Evolutionary conservation across 2,888 invertebrate species (phyloP).

Genomic region (Hydrotaea diabolus): DNA sequence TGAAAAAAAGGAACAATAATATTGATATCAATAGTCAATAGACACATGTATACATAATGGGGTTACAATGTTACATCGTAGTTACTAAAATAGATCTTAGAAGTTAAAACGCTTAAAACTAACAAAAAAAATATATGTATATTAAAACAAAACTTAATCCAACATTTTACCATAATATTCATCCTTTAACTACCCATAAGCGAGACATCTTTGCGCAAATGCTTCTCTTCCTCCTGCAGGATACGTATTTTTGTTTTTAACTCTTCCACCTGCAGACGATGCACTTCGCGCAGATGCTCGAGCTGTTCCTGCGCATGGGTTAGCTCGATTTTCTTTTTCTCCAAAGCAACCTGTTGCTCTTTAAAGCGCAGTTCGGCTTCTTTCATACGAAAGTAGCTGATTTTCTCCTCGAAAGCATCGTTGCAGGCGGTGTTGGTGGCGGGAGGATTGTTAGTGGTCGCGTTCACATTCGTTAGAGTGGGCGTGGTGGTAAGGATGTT

Average conservation of each 20-base stretch:
- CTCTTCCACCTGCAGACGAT: conserved; percentile 78
- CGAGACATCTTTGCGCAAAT: conserved; percentile 72
- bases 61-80: conserved; percentile 4
- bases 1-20: too few relatives aligned
- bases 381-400: conserved; percentile 78
- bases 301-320: conserved; percentile 78
- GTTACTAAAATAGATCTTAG: background rate
- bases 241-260: conserved; percentile 78
- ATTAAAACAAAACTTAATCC: conserved; percentile 8
- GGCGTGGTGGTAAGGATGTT: conserved; percentile 55
- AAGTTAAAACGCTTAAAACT: background rate
- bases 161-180: background rate
- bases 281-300: conserved; percentile 77
- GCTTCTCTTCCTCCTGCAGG: conserved; percentile 78
- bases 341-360: conserved; percentile 77
- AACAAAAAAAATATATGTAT: background rate
- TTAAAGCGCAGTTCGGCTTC: conserved; percentile 79
- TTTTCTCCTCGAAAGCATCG: conserved; percentile 75
- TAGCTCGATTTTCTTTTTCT: conserved; percentile 78
- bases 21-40: too few relatives aligned
- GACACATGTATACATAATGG: background rate
- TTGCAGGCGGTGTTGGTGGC: conserved; percentile 44
- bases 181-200: background rate
- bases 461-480: conserved; percentile 32
- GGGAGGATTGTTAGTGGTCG: background rate